phyloP scores from a whole-genome alignment of 2,888 invertebrate species.

The Synergus umbraculus region DNA sequence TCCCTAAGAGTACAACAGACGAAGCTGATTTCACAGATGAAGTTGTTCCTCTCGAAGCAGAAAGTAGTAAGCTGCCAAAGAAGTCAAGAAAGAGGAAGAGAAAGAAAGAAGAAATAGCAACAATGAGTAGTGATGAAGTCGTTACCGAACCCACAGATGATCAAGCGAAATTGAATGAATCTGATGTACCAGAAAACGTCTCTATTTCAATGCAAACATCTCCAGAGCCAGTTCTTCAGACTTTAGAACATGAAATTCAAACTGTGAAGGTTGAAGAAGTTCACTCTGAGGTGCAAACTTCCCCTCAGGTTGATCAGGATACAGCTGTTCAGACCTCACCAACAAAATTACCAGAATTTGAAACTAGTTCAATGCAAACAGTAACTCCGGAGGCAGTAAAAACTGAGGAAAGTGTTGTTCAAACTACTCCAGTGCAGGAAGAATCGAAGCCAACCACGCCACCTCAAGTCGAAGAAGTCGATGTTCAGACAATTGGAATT shows the following conservation, averaged over 20 bases:
- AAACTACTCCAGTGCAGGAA: constrained; percentile 73
- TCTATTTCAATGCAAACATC: constrained; percentile 80
- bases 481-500: constrained; percentile 77
- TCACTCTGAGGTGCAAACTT: constrained; percentile 80
- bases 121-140: constrained; percentile 52
- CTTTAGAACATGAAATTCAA: constrained; percentile 75
- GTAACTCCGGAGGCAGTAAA: constrained; percentile 73
- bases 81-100: constrained; percentile 78
- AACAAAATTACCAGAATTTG: constrained; percentile 74
- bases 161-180: constrained; percentile 76
- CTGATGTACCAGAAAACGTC: constrained; percentile 64
- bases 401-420: constrained; percentile 74
- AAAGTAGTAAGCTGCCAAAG: constrained; percentile 64
- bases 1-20: constrained; percentile 71
- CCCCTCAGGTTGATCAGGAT: constrained; percentile 80
- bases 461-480: constrained; percentile 71
- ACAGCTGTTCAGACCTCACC: constrained; percentile 69
- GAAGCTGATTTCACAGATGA: constrained; percentile 76
- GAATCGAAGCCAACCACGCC: constrained; percentile 61
- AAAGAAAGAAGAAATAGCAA: constrained; percentile 71
- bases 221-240: constrained; percentile 77
- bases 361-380: constrained; percentile 78
- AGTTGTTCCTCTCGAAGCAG: constrained; percentile 68
- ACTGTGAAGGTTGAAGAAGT: constrained; percentile 78
- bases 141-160: constrained; percentile 65